Evolutionary conservation across 2,797 vertebrate genomes (phyloP).

Genomic region (Meda fulgida): DNA sequence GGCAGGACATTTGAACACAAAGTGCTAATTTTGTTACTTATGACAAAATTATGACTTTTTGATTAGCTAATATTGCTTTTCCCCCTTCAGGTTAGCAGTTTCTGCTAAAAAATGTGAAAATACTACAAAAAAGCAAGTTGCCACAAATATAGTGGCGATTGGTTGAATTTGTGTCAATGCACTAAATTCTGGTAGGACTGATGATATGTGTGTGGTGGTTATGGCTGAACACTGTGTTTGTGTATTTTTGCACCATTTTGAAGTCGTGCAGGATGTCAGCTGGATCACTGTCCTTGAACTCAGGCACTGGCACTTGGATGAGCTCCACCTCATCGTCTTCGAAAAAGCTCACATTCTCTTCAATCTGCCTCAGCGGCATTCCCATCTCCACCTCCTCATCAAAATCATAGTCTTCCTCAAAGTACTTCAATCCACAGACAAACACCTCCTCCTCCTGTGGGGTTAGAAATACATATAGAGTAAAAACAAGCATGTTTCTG

Average conservation of each 20-base stretch:
- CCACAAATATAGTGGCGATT: not conserved
- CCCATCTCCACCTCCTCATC: conserved; percentile 65
- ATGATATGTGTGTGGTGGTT: not conserved
- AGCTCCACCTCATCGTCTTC: conserved; percentile 89
- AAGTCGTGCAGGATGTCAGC: conserved; percentile 98
- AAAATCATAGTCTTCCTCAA: conserved; percentile 84
- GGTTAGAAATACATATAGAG: conserved; percentile 2
- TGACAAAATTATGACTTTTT: not conserved
- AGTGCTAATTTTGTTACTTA: not conserved
- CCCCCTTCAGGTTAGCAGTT: too few relatives aligned
- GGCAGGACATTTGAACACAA: not conserved
- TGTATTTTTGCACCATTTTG: conserved; percentile 81
- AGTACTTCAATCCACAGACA: conserved; percentile 74
- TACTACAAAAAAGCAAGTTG: not conserved
- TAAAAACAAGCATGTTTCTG: not conserved
- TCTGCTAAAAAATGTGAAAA: not conserved
- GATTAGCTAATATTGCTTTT: not conserved
- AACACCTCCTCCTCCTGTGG: conserved; percentile 67
- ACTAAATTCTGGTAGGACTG: not conserved
- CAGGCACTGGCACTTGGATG: conserved; percentile 92
- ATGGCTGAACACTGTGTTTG: not conserved
- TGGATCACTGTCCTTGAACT: conserved; percentile 91
- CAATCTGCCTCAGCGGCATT: conserved; percentile 77
- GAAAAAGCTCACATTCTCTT: conserved; percentile 87
- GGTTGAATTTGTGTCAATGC: not conserved